These are phyloP conservation scores for Brachionus manjavacas DNA, from an alignment of 1,140 invertebrate genomes.

Conservation along the genomic window DNA sequence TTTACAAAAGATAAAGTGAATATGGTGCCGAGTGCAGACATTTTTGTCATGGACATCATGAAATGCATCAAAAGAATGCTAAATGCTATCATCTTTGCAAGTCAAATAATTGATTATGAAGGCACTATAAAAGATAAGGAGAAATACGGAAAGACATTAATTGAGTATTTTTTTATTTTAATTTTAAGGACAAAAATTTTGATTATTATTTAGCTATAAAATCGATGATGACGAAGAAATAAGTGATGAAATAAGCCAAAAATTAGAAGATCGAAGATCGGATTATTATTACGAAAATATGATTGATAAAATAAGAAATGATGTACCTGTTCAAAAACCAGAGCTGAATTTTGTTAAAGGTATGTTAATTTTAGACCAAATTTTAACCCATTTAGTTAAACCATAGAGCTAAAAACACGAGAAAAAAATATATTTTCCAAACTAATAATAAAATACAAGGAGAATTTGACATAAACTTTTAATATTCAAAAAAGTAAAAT, in stretches of 20 bases:
- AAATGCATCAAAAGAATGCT: background rate
- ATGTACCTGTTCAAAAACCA: slow-evolving; percentile 28
- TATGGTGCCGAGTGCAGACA: background rate
- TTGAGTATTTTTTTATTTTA: slow-evolving; percentile 2
- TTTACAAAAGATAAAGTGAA: background rate
- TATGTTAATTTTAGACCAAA: background rate
- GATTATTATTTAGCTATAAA: background rate
- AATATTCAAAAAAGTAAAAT: no score
- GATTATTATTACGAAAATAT: slow-evolving; percentile 31
- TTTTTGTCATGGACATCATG: background rate
- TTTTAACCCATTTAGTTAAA: no score
- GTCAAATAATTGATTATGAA: slow-evolving; percentile 8
- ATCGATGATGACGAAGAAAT: slow-evolving; percentile 14
- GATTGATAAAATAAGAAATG: background rate
- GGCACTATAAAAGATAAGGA: slow-evolving; percentile 8
- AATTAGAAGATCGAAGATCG: background rate
- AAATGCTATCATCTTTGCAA: background rate
- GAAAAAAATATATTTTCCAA: no score
- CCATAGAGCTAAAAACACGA: no score
- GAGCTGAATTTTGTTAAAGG: background rate
- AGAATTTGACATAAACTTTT: no score
- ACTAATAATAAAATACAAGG: no score
- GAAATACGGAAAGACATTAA: slow-evolving; percentile 2
- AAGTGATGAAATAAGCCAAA: background rate
- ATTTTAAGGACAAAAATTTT: background rate